These are phyloP conservation scores for Drosophila cardini DNA, from an alignment of 1,140 invertebrate species.

Conservation along the genomic window DNA sequence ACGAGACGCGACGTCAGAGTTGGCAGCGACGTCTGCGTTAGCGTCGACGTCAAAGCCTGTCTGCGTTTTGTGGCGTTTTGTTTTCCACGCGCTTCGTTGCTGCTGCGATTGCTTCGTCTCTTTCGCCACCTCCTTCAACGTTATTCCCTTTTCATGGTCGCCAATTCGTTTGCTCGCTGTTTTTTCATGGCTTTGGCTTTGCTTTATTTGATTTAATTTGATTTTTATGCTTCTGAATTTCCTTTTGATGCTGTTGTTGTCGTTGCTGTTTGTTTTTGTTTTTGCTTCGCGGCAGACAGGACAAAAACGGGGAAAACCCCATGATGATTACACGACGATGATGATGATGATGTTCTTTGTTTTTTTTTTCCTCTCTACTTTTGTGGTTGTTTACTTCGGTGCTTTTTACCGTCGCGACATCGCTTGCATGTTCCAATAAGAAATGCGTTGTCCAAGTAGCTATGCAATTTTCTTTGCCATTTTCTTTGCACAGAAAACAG, in stretches of 20 bases:
- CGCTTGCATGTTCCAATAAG: slow-evolving; percentile 6
- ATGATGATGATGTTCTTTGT: slow-evolving; percentile 30
- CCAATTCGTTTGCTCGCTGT: slow-evolving; percentile 44
- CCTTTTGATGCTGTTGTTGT: slow-evolving; percentile 50
- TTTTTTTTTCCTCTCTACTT: slow-evolving; percentile 32
- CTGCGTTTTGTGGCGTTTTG: slow-evolving; percentile 64
- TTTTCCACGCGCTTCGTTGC: slow-evolving; percentile 35
- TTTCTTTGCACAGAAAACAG: slow-evolving; percentile 26
- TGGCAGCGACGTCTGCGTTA: slow-evolving; percentile 19
- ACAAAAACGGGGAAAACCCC: slow-evolving; percentile 70
- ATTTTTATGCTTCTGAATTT: slow-evolving; percentile 76
- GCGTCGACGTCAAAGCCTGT: slow-evolving; percentile 55
- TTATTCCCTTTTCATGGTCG: slow-evolving; percentile 73
- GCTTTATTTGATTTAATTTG: slow-evolving; percentile 71
- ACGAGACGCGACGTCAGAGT: slow-evolving; percentile 13
- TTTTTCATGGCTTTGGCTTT: slow-evolving; percentile 45
- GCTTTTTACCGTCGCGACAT: background rate
- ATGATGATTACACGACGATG: slow-evolving; percentile 34
- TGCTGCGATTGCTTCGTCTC: background rate
- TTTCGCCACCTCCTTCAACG: background rate
- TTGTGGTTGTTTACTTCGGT: slow-evolving; percentile 17
- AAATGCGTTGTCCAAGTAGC: slow-evolving; percentile 42
- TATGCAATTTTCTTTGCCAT: slow-evolving; percentile 39
- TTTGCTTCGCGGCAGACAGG: slow-evolving; percentile 59
- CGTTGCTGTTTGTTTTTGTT: slow-evolving; percentile 30